Base-by-base conservation (phyloP, 2,113 vertebrate genomes). In the Gavialis gangeticus region DNA sequence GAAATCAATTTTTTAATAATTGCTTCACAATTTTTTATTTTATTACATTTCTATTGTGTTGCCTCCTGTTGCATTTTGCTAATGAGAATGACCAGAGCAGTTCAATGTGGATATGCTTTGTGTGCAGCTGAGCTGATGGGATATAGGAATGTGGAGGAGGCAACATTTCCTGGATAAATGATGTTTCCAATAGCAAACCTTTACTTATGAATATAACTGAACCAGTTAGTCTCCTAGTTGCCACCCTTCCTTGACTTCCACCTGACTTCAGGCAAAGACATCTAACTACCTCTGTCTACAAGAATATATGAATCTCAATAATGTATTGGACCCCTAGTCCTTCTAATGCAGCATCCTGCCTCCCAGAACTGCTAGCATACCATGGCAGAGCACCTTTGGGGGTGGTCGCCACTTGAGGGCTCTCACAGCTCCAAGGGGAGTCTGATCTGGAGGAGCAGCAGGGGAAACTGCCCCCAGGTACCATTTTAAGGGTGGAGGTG, bases 1-100 rank as follows among this genome's bases (percentile, higher is more conserved):
- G 30, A 10, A 63, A 28, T 63, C 24, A 73, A 1, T 56, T 88
- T 82, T 95, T 93, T 91, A 84, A 25, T 37, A 46, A 77, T 17
- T 8, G 15, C 21, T 80, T 77, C 84, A 19, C 55, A 28, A 2
- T 3, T 56, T 86, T 71, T 89, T 67, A 64, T 92, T 93, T 95
- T 55, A 12, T 82, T 83, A 12, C 25, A 27, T 63, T 63, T 63
- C 10, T 14, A 63, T 63, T 63, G 24, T 63, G 62, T 63, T 63
- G 24, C 27, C 62, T 63, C 10, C 28, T 60, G 18, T 46, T 80
- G 5, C 64, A 76, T 4, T 84, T 82, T 93, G 13, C 21, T 79
- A 46, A 56, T 77, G 37, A 37, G 58, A 69, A 58, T 75, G 3
- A 80, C 5, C 3, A 8, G 3, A 69, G 4, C 73, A 80, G 57